Conservation (phyloP, 2,113 vertebrate species). For the Neodon shergylaensis region DNA sequence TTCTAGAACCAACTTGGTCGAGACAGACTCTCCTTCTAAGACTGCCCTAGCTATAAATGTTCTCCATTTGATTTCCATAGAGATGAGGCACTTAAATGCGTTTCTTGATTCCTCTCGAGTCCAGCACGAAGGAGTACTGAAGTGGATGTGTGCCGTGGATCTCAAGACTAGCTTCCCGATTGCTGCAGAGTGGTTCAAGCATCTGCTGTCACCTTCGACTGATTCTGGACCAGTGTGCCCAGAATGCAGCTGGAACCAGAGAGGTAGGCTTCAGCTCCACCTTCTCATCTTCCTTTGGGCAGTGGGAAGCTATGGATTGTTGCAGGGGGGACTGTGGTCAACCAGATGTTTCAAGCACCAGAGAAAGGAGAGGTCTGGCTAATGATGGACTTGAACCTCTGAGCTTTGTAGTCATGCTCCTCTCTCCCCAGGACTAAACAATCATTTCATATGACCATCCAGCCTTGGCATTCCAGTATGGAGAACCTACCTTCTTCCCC, state of each 20-base stretch:
- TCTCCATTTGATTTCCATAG: conserved; percentile 96
- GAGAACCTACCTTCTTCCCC: not conserved
- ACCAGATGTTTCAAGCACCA: not conserved
- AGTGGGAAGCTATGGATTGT: not conserved
- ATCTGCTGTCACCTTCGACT: conserved; percentile 88
- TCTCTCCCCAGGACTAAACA: not conserved
- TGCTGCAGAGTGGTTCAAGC: conserved; percentile 92
- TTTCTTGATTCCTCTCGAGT: conserved; percentile 94
- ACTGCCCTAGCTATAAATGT: conserved; percentile 93
- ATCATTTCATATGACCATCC: not conserved
- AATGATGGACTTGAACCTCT: not conserved
- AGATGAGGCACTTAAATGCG: conserved; percentile 95
- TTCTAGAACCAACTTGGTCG: conserved; percentile 93
- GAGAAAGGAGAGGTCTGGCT: not conserved
- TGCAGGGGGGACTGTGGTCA: not conserved
- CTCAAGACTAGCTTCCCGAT: conserved; percentile 95
- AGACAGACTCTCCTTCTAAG: conserved; percentile 96
- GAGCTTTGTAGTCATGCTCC: not conserved
- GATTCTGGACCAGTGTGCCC: conserved; percentile 85
- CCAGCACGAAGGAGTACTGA: conserved; percentile 93
- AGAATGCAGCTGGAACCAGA: not conserved
- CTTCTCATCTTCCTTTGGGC: not conserved
- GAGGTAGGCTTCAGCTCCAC: not conserved
- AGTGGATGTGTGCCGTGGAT: conserved; percentile 91
- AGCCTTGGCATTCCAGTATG: not conserved